These are phyloP conservation scores for Temnothorax nylanderi DNA, from an alignment of 1,140 invertebrate species.

Conservation along the genomic window DNA sequence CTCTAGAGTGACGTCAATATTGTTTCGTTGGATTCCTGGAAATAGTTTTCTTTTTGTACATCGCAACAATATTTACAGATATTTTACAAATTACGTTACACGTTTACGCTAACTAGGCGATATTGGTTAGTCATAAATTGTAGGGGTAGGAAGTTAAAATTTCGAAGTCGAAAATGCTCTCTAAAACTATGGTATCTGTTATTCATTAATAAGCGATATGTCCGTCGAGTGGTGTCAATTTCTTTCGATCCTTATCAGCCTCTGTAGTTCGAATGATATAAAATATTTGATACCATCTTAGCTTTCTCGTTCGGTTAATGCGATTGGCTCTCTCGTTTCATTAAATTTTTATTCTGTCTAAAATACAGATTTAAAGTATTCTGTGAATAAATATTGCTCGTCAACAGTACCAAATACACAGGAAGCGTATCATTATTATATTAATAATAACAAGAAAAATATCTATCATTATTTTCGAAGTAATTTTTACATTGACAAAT, in stretches of 20 bases:
- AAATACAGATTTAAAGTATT: constrained; percentile 23
- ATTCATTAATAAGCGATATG: constrained; percentile 81
- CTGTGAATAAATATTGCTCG: not conserved
- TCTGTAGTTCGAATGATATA: constrained; percentile 63
- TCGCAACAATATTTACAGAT: constrained; percentile 83
- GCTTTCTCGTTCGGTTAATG: constrained; percentile 46
- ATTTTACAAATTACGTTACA: constrained; percentile 81
- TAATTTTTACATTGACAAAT: not conserved
- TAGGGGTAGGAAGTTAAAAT: constrained; percentile 73
- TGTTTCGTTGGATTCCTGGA: constrained; percentile 75
- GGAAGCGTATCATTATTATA: constrained; percentile 33
- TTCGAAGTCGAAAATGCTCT: constrained; percentile 75
- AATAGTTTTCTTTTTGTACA: constrained; percentile 81
- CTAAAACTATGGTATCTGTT: constrained; percentile 77
- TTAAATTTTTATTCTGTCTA: not conserved
- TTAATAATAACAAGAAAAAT: constrained; percentile 15
- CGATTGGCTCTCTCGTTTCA: not conserved
- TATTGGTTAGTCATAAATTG: constrained; percentile 74
- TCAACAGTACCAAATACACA: constrained; percentile 42
- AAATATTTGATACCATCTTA: constrained; percentile 72
- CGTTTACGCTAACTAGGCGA: constrained; percentile 70
- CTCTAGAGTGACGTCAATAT: constrained; percentile 77
- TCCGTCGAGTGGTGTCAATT: constrained; percentile 73
- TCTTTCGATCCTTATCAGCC: constrained; percentile 52
- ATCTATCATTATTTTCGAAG: not conserved